Conservation (phyloP, 92 coral and sea anemone species). For the Zoanthus solanderi region DNA sequence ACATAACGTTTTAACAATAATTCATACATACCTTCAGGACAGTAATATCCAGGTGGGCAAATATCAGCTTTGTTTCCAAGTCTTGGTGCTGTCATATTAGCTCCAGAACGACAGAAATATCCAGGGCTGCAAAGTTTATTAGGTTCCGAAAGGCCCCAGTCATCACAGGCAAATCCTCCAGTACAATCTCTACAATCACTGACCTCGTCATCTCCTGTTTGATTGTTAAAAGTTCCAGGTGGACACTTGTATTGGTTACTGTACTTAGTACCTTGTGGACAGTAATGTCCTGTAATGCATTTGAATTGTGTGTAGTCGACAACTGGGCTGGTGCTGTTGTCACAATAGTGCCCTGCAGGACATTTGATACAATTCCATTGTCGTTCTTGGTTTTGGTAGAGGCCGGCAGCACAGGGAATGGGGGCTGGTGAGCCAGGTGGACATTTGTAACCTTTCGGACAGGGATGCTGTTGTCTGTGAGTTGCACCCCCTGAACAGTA, state of each 20-base stretch:
- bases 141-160: conserved; percentile 85
- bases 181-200: conserved; percentile 83
- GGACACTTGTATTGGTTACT: conserved; percentile 87
- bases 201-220: conserved; percentile 70
- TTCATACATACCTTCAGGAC: conserved; percentile 87
- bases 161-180: conserved; percentile 91
- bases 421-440: conserved; percentile 84
- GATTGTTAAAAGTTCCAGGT: conserved; percentile 94
- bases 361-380: conserved; percentile 78
- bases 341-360: conserved; percentile 86
- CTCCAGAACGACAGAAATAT: conserved; percentile 90
- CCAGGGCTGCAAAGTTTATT: conserved; percentile 86
- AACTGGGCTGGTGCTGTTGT: conserved; percentile 89
- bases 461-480: conserved; percentile 66
- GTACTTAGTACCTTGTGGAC: conserved; percentile 86
- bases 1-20: too few relatives aligned
- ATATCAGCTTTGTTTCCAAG: conserved; percentile 82
- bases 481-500: conserved; percentile 90
- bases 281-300: conserved; percentile 91
- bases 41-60: conserved; percentile 89
- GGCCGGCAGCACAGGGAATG: conserved; percentile 87
- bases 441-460: conserved; percentile 87
- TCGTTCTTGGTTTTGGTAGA: conserved; percentile 75
- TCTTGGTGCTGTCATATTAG: conserved; percentile 90
- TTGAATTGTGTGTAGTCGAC: conserved; percentile 65